Base-by-base conservation (phyloP, 2,797 vertebrate species). In the Tarsius wallacei region DNA sequence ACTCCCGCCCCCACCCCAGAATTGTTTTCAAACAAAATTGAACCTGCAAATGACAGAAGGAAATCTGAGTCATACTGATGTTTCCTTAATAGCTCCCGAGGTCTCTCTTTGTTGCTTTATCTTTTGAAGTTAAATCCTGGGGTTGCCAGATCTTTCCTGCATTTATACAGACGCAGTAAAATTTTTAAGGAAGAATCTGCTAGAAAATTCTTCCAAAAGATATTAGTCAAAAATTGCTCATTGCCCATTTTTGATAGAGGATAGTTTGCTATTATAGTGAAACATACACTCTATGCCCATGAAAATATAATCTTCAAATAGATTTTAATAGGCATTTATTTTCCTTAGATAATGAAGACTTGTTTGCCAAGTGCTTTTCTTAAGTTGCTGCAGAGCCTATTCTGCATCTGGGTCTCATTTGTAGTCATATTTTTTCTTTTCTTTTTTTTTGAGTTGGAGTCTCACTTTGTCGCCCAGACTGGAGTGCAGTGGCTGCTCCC, bases 31-130 rank as follows among this genome's bases (percentile, higher is more conserved):
- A 70, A 82, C 71, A 90, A 84, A 90, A n/a, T 22, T 84, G 61
- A 90, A 76, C 76, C 81, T 92, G 76, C 91, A 93, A 93, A 95
- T n/a, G 77, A 71, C 61, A 91, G 71, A 87, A 84, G 63, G 78
- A 93, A 93, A 59, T 57, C 22, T 83, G 63, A 85, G 57, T 95
- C 88, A 63, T 49, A 61, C 21, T 57, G 33, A 78, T 89, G 61
- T 57, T 97, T 97, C 91, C 93, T 87, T 33, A 95, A 64, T 78
- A 53, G 61, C 57, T 71, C 82, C 68, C 22, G 33, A 59, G 84
- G 70, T 59, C 87, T 63, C 55, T 71, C 47, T 19, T 31, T 14
- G 14, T 36, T 47, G 78, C 68, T 88, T 59, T 95, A 68, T 81
- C 36, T 95, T 92, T 88, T 70, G 31, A 36, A 80, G 61, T 59